These are phyloP conservation scores for Morpho deidamia DNA, from an alignment of 2,888 invertebrate species.

Conservation along the genomic window DNA sequence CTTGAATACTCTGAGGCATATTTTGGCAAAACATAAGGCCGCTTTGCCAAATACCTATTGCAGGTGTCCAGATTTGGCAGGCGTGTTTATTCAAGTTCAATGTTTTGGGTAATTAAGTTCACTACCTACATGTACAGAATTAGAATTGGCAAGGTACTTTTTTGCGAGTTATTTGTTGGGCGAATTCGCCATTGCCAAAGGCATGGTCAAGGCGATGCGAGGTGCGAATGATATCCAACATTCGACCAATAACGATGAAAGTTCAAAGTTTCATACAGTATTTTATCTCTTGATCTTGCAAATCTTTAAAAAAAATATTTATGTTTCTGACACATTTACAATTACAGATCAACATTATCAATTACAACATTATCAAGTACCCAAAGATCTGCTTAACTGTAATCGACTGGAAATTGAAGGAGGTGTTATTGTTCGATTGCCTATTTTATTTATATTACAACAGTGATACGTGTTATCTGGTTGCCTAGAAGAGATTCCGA, in stretches of 20 bases:
- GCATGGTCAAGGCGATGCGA: background rate
- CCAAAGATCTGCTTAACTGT: too few species aligned
- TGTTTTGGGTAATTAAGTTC: conserved; percentile 53
- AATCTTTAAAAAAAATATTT: too few species aligned
- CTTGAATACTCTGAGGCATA: conserved; percentile 8
- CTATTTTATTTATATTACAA: too few species aligned
- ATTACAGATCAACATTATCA: too few species aligned
- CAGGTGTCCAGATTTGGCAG: conserved; percentile 21
- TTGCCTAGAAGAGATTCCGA: too few species aligned
- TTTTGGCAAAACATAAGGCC: conserved; percentile 55
- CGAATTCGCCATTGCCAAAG: background rate
- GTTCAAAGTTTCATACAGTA: background rate
- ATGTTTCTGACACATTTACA: too few species aligned
- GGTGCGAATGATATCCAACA: background rate
- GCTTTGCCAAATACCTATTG: conserved; percentile 19
- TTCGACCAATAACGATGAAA: background rate
- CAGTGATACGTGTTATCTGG: too few species aligned
- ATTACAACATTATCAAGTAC: too few species aligned
- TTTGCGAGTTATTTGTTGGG: background rate
- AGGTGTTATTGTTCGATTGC: too few species aligned
- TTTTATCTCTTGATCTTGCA: too few species aligned
- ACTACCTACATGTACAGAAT: conserved; percentile 40
- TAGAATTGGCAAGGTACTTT: conserved; percentile 35
- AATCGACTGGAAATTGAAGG: too few species aligned
- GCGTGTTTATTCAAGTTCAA: conserved; percentile 51